Base-by-base conservation (phyloP, 1,140 invertebrate genomes). In the Drosophila ercepeae region DNA sequence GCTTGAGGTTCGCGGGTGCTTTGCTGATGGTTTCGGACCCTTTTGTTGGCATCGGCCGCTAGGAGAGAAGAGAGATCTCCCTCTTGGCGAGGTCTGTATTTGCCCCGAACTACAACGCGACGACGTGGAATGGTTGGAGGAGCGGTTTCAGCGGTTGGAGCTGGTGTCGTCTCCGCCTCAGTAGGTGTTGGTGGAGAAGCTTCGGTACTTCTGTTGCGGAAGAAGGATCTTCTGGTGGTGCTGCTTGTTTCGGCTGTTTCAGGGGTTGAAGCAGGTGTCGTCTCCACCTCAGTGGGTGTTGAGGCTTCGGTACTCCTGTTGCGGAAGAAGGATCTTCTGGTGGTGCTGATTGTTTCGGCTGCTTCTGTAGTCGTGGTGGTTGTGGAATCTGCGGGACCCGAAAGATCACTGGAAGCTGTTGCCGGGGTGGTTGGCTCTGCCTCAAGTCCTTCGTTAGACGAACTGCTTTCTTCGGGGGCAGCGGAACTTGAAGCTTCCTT, bases 61-160 rank as follows among this genome's bases (percentile, higher is more conserved):
- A 89, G 39, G 9, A 89, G 60, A 0, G 86, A 89, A 3, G 86
- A 89, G 0, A 82, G 55, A 58, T 89, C 86, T 0, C 61, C 86
- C 41, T 89, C 68, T 13, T 86, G 70, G 4, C 46, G 68, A 4
- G 77, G 75, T 27, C 88, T 70, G 29, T 82, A 88, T 1, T 36
- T 89, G 0, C 78, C 86, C 4, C 88, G 29, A 3, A 86, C 54
- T 23, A 86, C 46, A 6, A 74, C 77, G 0, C 70, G 75, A 7
- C 67, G 63, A 13, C 45, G 58, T 0, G 72, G 52, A 5, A 65
- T n/a, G n/a, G n/a, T 2, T 21, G 21, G 21, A 21, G 21, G 19
- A 3, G 50, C 18, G 1, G 84, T 69, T 3, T n/a, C n/a, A n/a
- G n/a, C n/a, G n/a, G 58, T 63, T 21, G 51, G 39, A 44, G n/a